Base-by-base conservation (phyloP, 1,140 invertebrate genomes). In the Drosophila bipectinata region DNA sequence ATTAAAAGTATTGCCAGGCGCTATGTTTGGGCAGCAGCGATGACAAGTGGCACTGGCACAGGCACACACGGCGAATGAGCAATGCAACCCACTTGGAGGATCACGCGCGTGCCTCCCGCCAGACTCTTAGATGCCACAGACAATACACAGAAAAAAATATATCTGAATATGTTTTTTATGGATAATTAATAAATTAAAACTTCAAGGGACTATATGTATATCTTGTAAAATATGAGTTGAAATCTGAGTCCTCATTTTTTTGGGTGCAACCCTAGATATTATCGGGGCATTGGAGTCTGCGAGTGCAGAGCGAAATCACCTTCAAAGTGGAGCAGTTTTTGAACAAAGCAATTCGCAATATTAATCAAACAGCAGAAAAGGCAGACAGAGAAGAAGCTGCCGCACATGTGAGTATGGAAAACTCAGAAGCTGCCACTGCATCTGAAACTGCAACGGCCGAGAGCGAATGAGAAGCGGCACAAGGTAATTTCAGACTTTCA, bases 281-380 rank as follows among this genome's bases (percentile, higher is more conserved):
- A 57, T 74, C 15, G 62, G 41, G 58, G 32, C 56, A 47, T 66
- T 28, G 37, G 37, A 68, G 21, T 55, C 4, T 57, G 14, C 62
- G 49, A 53, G 52, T 41, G 68, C 48, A 45, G 59, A 82, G 83
- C 83, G 83, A 88, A 88, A 88, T 88, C 83, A 79, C 82, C 88
- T 88, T 88, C 76, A 87, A 88, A 88, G 84, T 88, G 83, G 83
- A 88, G 83, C 83, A 88, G 83, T 88, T 89, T 88, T 88, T 89
- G 84, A 88, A 88, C 83, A 88, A 88, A 88, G 83, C 83, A 89
- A 88, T 89, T 89, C 84, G 79, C 83, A 89, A 87, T 87, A 88
- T 89, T 88, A 88, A 88, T 89, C 83, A 88, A 79, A 84, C 58
- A 73, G 34, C 56, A 61, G 34, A 45, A 37, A 14, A 2, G 9